Evolutionary conservation across 2,113 vertebrate species (phyloP).

Genomic region (Ceyx margarethae): DNA sequence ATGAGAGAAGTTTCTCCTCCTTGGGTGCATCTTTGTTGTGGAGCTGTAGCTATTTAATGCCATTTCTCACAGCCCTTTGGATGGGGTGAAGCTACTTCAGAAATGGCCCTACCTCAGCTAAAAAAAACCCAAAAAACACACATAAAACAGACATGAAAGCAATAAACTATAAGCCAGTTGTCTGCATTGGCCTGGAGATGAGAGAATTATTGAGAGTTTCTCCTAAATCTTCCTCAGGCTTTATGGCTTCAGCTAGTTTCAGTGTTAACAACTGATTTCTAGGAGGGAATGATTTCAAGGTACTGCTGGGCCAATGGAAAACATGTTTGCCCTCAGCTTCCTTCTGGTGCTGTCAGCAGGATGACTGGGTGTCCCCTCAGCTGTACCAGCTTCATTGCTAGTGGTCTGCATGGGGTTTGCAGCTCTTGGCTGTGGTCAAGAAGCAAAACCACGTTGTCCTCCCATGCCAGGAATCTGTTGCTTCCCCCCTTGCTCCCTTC

Average conservation of each 20-base stretch:
- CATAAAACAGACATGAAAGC: neutral
- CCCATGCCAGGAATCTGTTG: too few species aligned
- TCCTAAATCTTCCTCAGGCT: neutral
- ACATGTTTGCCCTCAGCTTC: neutral
- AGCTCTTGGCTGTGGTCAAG: neutral
- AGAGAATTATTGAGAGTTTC: neutral
- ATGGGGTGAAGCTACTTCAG: neutral
- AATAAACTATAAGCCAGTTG: neutral
- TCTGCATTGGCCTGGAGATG: neutral
- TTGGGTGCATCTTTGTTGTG: neutral
- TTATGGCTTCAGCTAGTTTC: neutral
- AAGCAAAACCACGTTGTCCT: neutral
- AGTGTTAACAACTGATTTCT: neutral
- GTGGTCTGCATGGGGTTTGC: conserved; percentile 13
- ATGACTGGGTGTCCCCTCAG: neutral
- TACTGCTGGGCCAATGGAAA: neutral
- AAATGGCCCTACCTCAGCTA: neutral
- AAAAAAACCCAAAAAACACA: neutral
- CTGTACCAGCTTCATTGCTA: neutral
- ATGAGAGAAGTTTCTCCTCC: neutral
- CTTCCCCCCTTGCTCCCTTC: neutral
- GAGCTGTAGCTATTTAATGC: neutral
- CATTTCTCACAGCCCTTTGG: neutral
- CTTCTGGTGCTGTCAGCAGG: neutral
- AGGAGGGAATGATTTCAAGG: neutral